phyloP scores from a whole-genome alignment of 2,113 vertebrate genomes.

The Paracanthobrama guichenoti region DNA sequence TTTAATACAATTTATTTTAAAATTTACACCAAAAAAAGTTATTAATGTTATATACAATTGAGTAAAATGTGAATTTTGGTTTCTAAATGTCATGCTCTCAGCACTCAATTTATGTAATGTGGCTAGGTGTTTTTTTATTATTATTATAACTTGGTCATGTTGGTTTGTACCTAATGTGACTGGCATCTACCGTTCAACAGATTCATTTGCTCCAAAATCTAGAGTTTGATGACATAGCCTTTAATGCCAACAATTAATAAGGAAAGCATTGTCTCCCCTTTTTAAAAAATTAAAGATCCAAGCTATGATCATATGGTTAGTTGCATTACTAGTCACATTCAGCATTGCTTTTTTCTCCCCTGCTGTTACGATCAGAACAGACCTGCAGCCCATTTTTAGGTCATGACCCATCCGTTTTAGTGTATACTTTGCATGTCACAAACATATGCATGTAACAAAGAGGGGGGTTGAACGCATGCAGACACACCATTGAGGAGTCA shows the following conservation, averaged over 20 bases:
- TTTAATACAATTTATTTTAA: too few species aligned
- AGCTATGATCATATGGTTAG: not conserved
- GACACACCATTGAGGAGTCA: constrained; percentile 8
- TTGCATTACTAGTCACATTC: not conserved
- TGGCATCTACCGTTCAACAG: not conserved
- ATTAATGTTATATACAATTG: too few species aligned
- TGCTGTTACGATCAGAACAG: not conserved
- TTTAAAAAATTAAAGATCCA: not conserved
- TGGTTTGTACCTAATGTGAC: not conserved
- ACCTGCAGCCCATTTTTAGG: not conserved
- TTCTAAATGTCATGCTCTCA: not conserved
- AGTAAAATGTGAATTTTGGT: not conserved
- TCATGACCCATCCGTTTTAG: constrained; percentile 5
- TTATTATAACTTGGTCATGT: not conserved
- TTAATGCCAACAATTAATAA: not conserved
- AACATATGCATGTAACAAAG: not conserved
- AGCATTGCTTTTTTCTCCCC: not conserved
- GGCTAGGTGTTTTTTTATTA: not conserved
- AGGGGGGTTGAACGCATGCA: not conserved
- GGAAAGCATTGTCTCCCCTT: not conserved
- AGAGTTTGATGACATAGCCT: not conserved
- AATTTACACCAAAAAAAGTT: too few species aligned
- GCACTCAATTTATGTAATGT: not conserved
- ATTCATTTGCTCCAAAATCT: not conserved
- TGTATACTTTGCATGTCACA: not conserved